Evolutionary conservation across 2,113 vertebrate species (phyloP).

Genomic region (Mustela nigripes): DNA sequence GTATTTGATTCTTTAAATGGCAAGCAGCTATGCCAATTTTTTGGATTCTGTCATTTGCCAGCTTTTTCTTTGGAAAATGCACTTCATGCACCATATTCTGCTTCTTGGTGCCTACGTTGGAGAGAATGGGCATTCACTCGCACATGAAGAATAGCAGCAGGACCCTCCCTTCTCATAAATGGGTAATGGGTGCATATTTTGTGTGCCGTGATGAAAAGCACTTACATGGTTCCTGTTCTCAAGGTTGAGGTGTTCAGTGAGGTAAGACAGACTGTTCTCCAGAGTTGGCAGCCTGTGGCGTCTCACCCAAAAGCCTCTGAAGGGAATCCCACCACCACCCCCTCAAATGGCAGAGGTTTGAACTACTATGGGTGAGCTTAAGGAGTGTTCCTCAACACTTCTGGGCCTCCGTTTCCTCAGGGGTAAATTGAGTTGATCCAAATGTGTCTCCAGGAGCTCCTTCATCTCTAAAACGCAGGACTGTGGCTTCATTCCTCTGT

Average conservation of each 20-base stretch:
- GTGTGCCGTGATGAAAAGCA: neutral
- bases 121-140: neutral
- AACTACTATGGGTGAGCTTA: neutral
- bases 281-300: neutral
- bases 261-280: neutral
- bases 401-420: neutral
- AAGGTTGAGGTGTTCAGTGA: neutral
- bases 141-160: neutral
- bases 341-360: neutral
- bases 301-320: neutral
- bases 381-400: neutral
- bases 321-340: neutral
- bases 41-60: slow-evolving; percentile 16
- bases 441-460: neutral
- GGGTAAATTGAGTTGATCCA: neutral
- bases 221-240: neutral
- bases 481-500: neutral
- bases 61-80: slow-evolving; percentile 11
- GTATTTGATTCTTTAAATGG: slow-evolving; percentile 52
- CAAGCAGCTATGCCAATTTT: neutral
- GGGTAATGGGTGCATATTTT: neutral
- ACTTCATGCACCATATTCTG: neutral
- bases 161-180: neutral
- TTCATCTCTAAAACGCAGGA: neutral
- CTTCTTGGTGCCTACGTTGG: neutral